These are phyloP conservation scores for Graphium colonna DNA, from an alignment of 2,888 invertebrate species.

Conservation along the genomic window DNA sequence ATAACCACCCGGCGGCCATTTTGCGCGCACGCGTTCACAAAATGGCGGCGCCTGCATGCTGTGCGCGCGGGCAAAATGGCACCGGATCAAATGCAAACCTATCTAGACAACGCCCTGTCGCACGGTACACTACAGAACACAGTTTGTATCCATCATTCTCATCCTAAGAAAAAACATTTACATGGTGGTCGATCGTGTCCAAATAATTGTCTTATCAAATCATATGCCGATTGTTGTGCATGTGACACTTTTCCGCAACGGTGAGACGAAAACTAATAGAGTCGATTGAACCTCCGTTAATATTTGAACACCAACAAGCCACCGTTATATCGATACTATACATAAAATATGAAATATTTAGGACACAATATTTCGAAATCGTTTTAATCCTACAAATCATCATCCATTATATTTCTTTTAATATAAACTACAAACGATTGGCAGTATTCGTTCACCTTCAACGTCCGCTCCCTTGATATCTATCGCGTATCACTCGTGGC, in stretches of 20 bases:
- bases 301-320: slow-evolving; percentile 44
- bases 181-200: slow-evolving; percentile 43
- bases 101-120: slow-evolving; percentile 70
- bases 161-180: slow-evolving; percentile 62
- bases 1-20: slow-evolving; percentile 39
- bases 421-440: slow-evolving; percentile 76
- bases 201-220: slow-evolving; percentile 9
- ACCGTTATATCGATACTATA: slow-evolving; percentile 63
- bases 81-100: slow-evolving; percentile 54
- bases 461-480: slow-evolving; percentile 51
- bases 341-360: slow-evolving; percentile 67
- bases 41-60: slow-evolving; percentile 24
- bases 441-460: slow-evolving; percentile 70
- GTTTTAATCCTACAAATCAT: slow-evolving; percentile 72
- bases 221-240: slow-evolving; percentile 15
- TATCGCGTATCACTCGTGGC: slow-evolving; percentile 45
- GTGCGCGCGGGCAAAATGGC: slow-evolving; percentile 30
- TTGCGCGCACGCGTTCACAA: slow-evolving; percentile 24
- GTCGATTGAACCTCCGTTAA: slow-evolving; percentile 8
- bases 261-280: background rate
- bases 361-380: slow-evolving; percentile 72
- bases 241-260: background rate
- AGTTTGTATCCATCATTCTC: slow-evolving; percentile 72
- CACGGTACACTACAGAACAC: slow-evolving; percentile 76
- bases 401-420: slow-evolving; percentile 51